Conservation (phyloP, 2,113 vertebrate genomes). For the Nycticebus coucang region DNA sequence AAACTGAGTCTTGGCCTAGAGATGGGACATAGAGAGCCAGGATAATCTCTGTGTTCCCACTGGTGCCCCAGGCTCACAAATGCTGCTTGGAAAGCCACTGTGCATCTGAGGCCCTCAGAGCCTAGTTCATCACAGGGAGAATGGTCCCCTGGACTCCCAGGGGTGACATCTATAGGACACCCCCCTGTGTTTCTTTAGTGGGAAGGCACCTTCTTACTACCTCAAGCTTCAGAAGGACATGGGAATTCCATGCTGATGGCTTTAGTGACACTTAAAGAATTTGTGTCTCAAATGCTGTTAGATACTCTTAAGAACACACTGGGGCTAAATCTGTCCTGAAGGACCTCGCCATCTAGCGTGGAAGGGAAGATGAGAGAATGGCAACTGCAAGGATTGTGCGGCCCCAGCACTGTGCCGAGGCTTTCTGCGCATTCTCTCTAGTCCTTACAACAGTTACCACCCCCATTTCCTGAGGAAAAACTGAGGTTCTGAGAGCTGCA, state of each 20-base stretch:
- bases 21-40: not conserved
- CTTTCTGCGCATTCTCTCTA: fast-evolving
- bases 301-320: not conserved
- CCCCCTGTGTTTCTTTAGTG: not conserved
- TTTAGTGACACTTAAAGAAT: not conserved
- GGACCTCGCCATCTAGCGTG: not conserved
- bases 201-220: not conserved
- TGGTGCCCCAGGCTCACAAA: not conserved
- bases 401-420: not conserved
- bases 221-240: not conserved
- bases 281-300: not conserved
- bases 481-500: not conserved
- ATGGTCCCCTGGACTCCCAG: not conserved
- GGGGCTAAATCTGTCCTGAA: not conserved
- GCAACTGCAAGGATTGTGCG: fast-evolving
- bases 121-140: not conserved
- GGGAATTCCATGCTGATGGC: not conserved
- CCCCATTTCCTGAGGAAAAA: not conserved
- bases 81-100: not conserved
- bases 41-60: not conserved
- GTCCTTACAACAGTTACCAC: not conserved
- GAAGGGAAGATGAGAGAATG: not conserved
- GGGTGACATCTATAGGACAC: not conserved
- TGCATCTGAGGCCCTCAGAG: not conserved
- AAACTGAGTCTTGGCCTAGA: not conserved